These are phyloP conservation scores for Epinotia brunnichana DNA, from an alignment of 2,888 invertebrate species.

Conservation along the genomic window DNA sequence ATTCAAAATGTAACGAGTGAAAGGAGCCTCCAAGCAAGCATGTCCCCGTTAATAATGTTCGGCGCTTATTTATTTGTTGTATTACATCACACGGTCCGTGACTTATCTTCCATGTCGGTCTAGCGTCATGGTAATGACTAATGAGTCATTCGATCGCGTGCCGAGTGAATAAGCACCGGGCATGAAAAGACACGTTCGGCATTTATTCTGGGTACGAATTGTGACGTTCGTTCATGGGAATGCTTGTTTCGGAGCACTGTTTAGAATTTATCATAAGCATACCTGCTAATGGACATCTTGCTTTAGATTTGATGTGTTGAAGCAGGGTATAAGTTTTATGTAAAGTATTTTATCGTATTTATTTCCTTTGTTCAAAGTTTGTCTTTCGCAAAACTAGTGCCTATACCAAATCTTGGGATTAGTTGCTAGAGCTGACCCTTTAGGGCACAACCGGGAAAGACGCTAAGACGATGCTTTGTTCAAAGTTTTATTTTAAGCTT, in stretches of 20 bases:
- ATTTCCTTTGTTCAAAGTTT: no score
- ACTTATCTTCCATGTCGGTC: slow-evolving; percentile 25
- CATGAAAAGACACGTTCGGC: slow-evolving; percentile 16
- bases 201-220: slow-evolving; percentile 21
- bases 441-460: no score
- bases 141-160: slow-evolving; percentile 24
- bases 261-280: background rate
- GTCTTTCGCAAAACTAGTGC: no score
- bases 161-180: slow-evolving; percentile 21
- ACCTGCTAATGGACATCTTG: background rate
- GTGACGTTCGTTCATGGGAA: slow-evolving; percentile 1
- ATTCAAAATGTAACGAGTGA: background rate
- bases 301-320: background rate
- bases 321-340: no score
- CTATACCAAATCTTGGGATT: no score
- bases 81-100: slow-evolving; percentile 30
- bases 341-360: no score
- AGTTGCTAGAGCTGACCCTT: no score
- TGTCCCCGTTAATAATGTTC: slow-evolving; percentile 2
- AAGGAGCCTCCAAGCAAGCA: slow-evolving; percentile 1
- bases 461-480: no score
- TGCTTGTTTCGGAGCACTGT: background rate
- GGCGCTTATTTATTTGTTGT: slow-evolving; percentile 11
- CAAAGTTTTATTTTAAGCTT: no score
- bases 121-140: background rate